A percentile compares a stretch with the other conserved stretches of the same genome.
Conservation (phyloP, 1,140 invertebrate genomes). For the Yoshiicerus persimilis region DNA sequence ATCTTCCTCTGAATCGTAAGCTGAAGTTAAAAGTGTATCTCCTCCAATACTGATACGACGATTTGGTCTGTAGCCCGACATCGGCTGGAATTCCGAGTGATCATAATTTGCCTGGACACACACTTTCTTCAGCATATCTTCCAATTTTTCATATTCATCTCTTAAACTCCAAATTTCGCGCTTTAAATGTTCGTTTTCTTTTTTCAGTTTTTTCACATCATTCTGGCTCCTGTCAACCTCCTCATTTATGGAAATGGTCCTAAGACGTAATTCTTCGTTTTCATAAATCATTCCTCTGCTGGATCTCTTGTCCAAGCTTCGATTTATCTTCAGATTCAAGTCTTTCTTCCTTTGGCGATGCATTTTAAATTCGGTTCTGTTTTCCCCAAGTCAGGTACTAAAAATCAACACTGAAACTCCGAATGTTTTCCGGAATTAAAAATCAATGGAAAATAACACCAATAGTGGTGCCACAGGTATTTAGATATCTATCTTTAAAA, state of each 20-base stretch:
- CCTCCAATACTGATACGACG: slow-evolving; percentile 55
- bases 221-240: slow-evolving; percentile 87
- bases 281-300: slow-evolving; percentile 61
- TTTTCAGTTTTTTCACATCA: slow-evolving; percentile 81
- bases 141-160: slow-evolving; percentile 82
- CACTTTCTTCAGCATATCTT: slow-evolving; percentile 68
- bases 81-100: slow-evolving; percentile 38
- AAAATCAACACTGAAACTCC: neutral
- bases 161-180: slow-evolving; percentile 81
- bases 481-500: neutral
- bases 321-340: slow-evolving; percentile 71
- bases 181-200: slow-evolving; percentile 81
- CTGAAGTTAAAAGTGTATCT: slow-evolving; percentile 53
- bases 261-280: slow-evolving; percentile 84
- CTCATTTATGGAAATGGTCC: slow-evolving; percentile 89
- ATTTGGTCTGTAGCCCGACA: slow-evolving; percentile 31
- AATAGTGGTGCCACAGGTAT: neutral
- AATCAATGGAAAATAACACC: too few species aligned
- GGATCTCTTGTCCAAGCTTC: slow-evolving; percentile 58
- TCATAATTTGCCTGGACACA: slow-evolving; percentile 49
- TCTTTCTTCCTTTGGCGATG: slow-evolving; percentile 68
- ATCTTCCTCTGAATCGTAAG: slow-evolving; percentile 67
- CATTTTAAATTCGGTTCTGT: slow-evolving; percentile 56
- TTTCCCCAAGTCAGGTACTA: neutral
- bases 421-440: too few species aligned